Evolutionary conservation across 1,140 invertebrate species (phyloP).

Genomic region (Micrasema longulum): DNA sequence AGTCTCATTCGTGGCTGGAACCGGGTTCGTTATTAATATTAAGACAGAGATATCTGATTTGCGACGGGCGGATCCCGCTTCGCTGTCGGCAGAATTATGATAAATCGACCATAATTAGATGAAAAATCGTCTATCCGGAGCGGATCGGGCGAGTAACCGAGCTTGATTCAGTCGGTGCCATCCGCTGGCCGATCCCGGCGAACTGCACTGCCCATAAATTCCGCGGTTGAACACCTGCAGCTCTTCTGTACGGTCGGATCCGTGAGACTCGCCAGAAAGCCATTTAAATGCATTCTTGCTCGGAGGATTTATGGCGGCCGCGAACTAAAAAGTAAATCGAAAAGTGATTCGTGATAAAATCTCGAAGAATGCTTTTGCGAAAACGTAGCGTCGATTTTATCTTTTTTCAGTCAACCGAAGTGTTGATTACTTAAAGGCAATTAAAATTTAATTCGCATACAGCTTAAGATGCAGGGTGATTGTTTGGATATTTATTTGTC

Average conservation of each 20-base stretch:
- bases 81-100: slow-evolving; percentile 43
- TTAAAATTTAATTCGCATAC: too few relatives aligned
- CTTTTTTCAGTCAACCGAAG: slow-evolving; percentile 1
- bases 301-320: slow-evolving; percentile 41
- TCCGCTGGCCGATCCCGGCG: slow-evolving; percentile 4
- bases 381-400: background rate
- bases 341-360: slow-evolving; percentile 25
- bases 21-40: slow-evolving; percentile 18
- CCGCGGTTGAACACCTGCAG: slow-evolving; percentile 44
- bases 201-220: slow-evolving; percentile 37
- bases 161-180: background rate
- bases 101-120: slow-evolving; percentile 46
- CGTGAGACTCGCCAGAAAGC: slow-evolving; percentile 8
- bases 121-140: slow-evolving; percentile 42
- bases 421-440: too few relatives aligned
- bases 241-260: background rate
- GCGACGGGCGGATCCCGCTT: slow-evolving; percentile 1
- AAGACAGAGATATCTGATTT: slow-evolving; percentile 10
- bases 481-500: slow-evolving; percentile 17
- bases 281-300: slow-evolving; percentile 39
- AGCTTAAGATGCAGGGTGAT: slow-evolving; percentile 9
- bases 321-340: slow-evolving; percentile 38
- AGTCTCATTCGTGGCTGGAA: slow-evolving; percentile 9
- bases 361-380: slow-evolving; percentile 23
- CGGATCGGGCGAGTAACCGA: slow-evolving; percentile 11